Percentiles rank a stretch among this genome's conserved stretches.
phyloP scores from a whole-genome alignment of 2,797 vertebrate genomes.

The Oceanodroma leucorhoa region DNA sequence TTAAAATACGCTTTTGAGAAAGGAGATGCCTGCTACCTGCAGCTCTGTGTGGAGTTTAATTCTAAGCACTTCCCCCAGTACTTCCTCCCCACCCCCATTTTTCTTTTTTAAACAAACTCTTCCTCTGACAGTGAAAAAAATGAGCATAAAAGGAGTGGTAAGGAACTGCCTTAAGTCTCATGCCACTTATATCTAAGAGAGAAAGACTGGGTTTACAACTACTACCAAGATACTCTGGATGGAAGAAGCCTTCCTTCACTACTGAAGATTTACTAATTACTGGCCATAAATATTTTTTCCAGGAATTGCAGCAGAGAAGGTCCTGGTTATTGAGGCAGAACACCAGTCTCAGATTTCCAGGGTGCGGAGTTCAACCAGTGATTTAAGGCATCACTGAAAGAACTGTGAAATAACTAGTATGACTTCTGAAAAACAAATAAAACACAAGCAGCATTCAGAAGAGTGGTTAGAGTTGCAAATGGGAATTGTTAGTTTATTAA shows the following conservation, averaged over 20 bases:
- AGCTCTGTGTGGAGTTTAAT: background rate
- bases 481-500: slow-evolving; percentile 57
- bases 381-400: background rate
- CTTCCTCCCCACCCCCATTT: background rate
- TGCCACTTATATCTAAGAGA: rapidly evolving
- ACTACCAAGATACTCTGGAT: background rate
- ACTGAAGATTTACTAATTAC: background rate
- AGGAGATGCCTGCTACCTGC: background rate
- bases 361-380: background rate
- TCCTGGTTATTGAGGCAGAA: background rate
- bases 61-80: background rate
- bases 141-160: background rate
- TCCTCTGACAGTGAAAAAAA: background rate
- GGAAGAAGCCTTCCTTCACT: background rate
- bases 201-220: background rate
- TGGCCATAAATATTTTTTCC: background rate
- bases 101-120: background rate
- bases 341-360: background rate
- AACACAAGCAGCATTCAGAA: background rate
- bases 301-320: background rate
- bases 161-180: background rate
- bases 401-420: background rate
- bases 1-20: background rate
- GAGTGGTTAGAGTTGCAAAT: slow-evolving; percentile 24
- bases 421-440: slow-evolving; percentile 3